Base-by-base conservation (phyloP, 2,888 invertebrate species). In the Amphimallon solstitiale region DNA sequence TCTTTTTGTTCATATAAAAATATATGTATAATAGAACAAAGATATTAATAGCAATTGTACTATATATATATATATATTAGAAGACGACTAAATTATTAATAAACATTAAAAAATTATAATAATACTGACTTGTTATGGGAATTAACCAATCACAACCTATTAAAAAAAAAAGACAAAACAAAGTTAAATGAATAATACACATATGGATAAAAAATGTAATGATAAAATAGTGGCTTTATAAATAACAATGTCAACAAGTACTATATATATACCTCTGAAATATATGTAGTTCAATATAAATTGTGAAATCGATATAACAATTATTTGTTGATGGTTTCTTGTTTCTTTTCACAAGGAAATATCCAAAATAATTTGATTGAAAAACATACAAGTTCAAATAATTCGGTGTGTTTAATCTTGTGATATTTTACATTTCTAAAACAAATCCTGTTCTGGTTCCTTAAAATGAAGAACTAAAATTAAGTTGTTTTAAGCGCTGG, bases 131-230 rank as follows among this genome's bases (percentile, higher is more conserved):
- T 61, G 51, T 66, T 59, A 59, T 59, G 60, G 65, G 61, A 66
- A 66, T 64, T 66, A 66, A 66, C 60, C 65, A 61, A 66, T 66
- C 65, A 66, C 65, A 66, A 66, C 65, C 65, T 66, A 66, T 60
- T 35, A 49, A 60, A 54, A 51, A 49, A 52, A 61, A 48, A 15
- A 48, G 15, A 59, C 10, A 59, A 43, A 40, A 45, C 5, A n/a
- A n/a, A 45, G 45, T 37, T 54, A 10, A 48, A 46, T 34, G 35
- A 29, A 48, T 35, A 48, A 48, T 7, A 63, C 38, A 63, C 38
- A 40, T 6, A 29, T 59, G 6, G 2, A 45, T 21, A 34, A 29
- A 51, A 29, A 63, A 51, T 61, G 46, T 61, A 35, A 61, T 46
- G 19, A 38, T 46, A 48, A 61, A 60, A 56, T 21, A 48, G 46